Evolutionary conservation across 2,113 vertebrate species (phyloP).

Genomic region (Prolemur simus): DNA sequence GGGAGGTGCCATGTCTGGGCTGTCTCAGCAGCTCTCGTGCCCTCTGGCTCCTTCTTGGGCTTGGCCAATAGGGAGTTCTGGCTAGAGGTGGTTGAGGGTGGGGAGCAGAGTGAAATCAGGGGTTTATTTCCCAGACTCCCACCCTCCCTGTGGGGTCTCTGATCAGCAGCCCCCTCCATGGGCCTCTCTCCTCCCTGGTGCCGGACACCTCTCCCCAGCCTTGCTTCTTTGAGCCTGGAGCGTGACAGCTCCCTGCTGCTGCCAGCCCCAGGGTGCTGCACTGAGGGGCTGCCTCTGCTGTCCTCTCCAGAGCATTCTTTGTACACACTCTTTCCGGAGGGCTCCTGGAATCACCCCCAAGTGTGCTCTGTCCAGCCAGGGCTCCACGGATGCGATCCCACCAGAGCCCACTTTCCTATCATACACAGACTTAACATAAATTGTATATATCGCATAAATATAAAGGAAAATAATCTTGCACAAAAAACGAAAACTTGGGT

Average conservation of each 20-base stretch:
- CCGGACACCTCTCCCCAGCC: neutral
- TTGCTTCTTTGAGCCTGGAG: neutral
- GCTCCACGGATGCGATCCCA: neutral
- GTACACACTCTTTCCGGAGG: no score
- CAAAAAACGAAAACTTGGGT: neutral
- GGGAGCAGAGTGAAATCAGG: neutral
- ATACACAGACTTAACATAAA: neutral
- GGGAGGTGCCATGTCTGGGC: neutral
- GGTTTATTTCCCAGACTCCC: neutral
- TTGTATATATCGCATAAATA: no score
- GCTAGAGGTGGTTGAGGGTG: neutral
- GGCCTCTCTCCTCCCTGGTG: neutral
- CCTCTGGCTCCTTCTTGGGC: neutral
- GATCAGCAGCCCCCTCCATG: neutral
- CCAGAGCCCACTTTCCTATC: neutral
- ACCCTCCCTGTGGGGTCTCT: neutral
- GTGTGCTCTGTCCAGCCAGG: neutral
- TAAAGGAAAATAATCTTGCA: neutral
- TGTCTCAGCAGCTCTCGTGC: neutral
- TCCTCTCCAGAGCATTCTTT: accelerated
- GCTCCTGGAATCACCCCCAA: neutral
- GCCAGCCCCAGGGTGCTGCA: no score
- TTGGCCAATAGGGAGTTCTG: neutral
- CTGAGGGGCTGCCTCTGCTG: neutral
- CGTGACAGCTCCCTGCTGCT: neutral